Evolutionary conservation across 2,888 invertebrate species (phyloP).

Genomic region (Pseudococcus viburni): DNA sequence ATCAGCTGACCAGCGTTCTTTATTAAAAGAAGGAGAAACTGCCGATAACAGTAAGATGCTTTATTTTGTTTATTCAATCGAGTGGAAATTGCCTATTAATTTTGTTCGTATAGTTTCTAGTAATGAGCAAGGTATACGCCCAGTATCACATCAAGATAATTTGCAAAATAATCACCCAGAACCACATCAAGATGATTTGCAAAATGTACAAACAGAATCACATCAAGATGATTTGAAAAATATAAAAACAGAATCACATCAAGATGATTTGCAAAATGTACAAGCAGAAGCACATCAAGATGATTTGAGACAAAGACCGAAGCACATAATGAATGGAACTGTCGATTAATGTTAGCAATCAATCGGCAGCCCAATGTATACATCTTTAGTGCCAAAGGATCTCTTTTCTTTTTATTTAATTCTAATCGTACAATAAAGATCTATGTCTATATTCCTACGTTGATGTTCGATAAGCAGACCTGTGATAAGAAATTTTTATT

Average conservation of each 20-base stretch:
- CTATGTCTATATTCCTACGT: conserved; percentile 24
- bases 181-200: background rate
- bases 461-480: conserved; percentile 53
- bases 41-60: too few relatives aligned
- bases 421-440: conserved; percentile 20
- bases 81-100: too few relatives aligned
- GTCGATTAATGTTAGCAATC: conserved; percentile 3
- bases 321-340: background rate
- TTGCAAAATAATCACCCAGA: background rate
- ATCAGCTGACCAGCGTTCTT: too few relatives aligned
- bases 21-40: too few relatives aligned
- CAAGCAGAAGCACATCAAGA: background rate
- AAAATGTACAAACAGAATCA: background rate
- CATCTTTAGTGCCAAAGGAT: conserved; percentile 3
- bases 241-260: background rate
- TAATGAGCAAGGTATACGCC: background rate
- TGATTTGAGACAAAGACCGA: conserved; percentile 35
- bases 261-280: background rate
- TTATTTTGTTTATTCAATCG: too few relatives aligned
- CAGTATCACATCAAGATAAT: background rate
- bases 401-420: background rate
- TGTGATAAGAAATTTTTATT: conserved; percentile 58
- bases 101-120: too few relatives aligned
- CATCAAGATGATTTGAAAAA: background rate
- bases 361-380: background rate